Conservation (phyloP, 2,888 invertebrate species). For the Diloba caeruleocephala region DNA sequence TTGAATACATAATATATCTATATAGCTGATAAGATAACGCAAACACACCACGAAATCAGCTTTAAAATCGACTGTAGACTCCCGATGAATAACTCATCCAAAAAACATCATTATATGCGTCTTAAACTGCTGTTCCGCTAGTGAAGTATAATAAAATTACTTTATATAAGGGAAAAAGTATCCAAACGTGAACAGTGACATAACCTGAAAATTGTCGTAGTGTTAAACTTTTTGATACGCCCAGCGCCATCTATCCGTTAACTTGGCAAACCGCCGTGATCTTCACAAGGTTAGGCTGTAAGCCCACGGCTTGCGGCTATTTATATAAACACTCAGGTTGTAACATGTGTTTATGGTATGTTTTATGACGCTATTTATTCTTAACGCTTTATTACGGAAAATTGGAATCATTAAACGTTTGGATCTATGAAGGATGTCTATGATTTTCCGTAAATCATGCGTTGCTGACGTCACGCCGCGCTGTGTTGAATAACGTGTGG, state of each 20-base stretch:
- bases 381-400: constrained; percentile 28
- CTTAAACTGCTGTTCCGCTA: constrained; percentile 16
- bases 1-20: constrained; percentile 64
- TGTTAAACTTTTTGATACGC: constrained; percentile 57
- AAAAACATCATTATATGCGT: background rate
- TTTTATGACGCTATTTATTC: constrained; percentile 35
- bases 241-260: constrained; percentile 78
- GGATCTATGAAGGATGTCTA: constrained; percentile 31
- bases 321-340: constrained; percentile 46
- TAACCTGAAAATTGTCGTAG: constrained; percentile 60
- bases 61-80: constrained; percentile 14
- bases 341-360: constrained; percentile 29
- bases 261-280: constrained; percentile 70
- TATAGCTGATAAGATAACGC: constrained; percentile 67
- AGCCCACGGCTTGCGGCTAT: constrained; percentile 52
- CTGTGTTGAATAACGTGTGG: constrained; percentile 40
- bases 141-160: constrained; percentile 17
- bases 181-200: constrained; percentile 42
- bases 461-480: constrained; percentile 36
- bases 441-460: constrained; percentile 37
- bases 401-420: constrained; percentile 16
- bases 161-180: constrained; percentile 26
- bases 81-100: constrained; percentile 1
- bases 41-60: constrained; percentile 16
- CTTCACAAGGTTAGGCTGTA: constrained; percentile 61